Base-by-base conservation (phyloP, 2,888 invertebrate species). In the Meiosimyza platycephala region DNA sequence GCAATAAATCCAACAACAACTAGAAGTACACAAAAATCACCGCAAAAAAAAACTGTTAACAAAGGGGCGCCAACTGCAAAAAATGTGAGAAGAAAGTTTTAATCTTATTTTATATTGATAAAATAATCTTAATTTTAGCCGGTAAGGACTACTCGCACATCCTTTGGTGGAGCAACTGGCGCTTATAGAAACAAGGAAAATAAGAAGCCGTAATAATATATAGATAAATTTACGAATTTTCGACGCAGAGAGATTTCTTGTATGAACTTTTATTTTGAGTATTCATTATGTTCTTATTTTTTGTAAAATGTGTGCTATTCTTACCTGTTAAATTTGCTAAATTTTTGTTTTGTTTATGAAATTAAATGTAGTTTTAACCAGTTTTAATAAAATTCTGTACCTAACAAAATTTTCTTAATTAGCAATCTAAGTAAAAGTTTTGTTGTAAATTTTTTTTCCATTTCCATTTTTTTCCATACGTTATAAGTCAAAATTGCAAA, bases 121-220 rank as follows among this genome's bases (percentile, higher is more conserved):
- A 57, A 47, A 9, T 33, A 48, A 57, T 18, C 51, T 33, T 13
- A n/a, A 16, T 47, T 68, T 18, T 48, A 22, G 54, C 3, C 12
- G 40, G 75, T 15, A 28, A 73, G n/a, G 40, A 72, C 59, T 33
- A 59, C 73, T 9, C 75, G 78, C 9, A 28, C 54, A n/a, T 78
- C 78, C 3, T 15, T 71, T 33, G 72, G 67, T 12, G 70, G 74
- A 6, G 28, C 72, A 64, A n/a, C 72, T 15, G 22, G 67, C n/a
- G 18, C 60, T n/a, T 52, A 51, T 11, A 72, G 72, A 72, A 78
- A 79, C 67, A 79, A 79, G 52, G 78, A 79, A 67, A 79, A 79
- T 67, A 79, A 79, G 72, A 72, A 67, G 11, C 77, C 77, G 9
- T 76, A 69, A 74, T 57, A 33, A 57, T 33, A 55, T 50, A 48